Evolutionary conservation across 2,113 vertebrate species (phyloP).

Genomic region (Xiphophorus maculatus): DNA sequence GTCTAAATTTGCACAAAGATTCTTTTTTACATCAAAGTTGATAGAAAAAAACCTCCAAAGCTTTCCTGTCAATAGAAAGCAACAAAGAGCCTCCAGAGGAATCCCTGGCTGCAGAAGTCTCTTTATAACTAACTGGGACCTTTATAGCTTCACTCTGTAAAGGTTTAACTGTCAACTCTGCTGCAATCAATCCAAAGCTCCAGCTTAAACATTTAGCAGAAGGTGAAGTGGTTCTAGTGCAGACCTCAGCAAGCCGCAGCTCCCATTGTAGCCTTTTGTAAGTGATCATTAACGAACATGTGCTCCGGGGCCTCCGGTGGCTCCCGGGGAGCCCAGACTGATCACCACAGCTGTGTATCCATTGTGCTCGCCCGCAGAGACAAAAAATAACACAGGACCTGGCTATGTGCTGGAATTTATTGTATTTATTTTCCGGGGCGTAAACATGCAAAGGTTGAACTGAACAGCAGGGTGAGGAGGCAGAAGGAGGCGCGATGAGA

Average conservation of each 20-base stretch:
- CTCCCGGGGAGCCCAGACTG: conserved; percentile 63
- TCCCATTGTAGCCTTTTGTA: conserved; percentile 71
- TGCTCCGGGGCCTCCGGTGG: conserved; percentile 65
- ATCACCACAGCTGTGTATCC: conserved; percentile 74
- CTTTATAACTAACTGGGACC: conserved; percentile 14
- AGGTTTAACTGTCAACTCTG: conserved; percentile 55
- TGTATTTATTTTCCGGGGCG: conserved; percentile 64
- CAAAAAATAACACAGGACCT: conserved; percentile 69
- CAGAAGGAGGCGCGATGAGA: no score
- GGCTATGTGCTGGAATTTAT: conserved; percentile 68
- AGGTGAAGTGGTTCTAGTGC: conserved; percentile 61
- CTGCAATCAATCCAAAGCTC: conserved; percentile 53
- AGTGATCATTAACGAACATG: conserved; percentile 78
- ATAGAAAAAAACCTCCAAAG: background rate
- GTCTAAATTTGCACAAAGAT: background rate
- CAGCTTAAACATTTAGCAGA: conserved; percentile 73
- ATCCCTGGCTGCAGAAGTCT: background rate
- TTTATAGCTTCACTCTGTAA: conserved; percentile 2
- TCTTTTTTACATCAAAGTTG: background rate
- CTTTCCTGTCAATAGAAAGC: background rate
- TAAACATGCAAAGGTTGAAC: conserved; percentile 42
- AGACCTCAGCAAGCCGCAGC: conserved; percentile 58
- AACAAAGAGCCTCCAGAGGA: background rate
- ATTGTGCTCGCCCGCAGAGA: conserved; percentile 61
- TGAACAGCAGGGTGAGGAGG: conserved; percentile 9